phyloP scores from a whole-genome alignment of 1,140 invertebrate genomes.

The Macrostomum lignano region DNA sequence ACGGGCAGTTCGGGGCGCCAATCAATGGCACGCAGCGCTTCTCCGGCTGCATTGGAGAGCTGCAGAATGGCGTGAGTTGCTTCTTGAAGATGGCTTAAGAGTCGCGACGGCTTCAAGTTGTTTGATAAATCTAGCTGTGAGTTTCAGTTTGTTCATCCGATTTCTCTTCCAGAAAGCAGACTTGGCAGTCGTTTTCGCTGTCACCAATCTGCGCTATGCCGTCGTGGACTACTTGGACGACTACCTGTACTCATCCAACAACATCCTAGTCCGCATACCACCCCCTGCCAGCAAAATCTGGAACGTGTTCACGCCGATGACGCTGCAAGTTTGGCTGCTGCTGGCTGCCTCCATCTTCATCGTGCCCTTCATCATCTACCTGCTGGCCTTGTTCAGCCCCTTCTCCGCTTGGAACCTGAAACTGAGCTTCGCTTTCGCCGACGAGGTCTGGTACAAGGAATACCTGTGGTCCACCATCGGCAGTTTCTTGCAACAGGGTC shows the following conservation, averaged over 20 bases:
- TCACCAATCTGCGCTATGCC: too few relatives aligned
- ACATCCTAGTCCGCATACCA: not conserved
- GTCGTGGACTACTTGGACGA: not conserved
- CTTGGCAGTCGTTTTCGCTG: too few relatives aligned
- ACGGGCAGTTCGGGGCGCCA: not conserved
- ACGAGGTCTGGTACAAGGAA: not conserved
- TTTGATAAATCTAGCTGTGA: too few relatives aligned
- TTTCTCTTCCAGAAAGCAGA: too few relatives aligned
- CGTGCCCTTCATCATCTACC: not conserved
- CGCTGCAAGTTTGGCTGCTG: not conserved
- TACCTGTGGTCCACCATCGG: not conserved
- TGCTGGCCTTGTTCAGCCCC: not conserved
- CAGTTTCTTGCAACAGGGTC: not conserved
- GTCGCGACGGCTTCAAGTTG: too few relatives aligned
- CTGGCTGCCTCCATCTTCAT: not conserved
- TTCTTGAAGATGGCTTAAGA: too few relatives aligned
- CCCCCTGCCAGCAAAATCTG: not conserved
- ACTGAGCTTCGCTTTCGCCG: not conserved
- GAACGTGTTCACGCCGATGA: conserved; percentile 1
- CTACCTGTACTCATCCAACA: not conserved
- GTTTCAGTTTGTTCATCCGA: too few relatives aligned
- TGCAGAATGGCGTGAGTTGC: not conserved
- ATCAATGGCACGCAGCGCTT: not conserved
- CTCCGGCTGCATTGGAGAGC: conserved; percentile 1
- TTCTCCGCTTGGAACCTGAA: conserved; percentile 2